Percentiles rank a stretch among this genome's conserved stretches.
These are phyloP conservation scores for Pachypanchax playfairii DNA, from an alignment of 2,113 vertebrate species.

Conservation along the genomic window DNA sequence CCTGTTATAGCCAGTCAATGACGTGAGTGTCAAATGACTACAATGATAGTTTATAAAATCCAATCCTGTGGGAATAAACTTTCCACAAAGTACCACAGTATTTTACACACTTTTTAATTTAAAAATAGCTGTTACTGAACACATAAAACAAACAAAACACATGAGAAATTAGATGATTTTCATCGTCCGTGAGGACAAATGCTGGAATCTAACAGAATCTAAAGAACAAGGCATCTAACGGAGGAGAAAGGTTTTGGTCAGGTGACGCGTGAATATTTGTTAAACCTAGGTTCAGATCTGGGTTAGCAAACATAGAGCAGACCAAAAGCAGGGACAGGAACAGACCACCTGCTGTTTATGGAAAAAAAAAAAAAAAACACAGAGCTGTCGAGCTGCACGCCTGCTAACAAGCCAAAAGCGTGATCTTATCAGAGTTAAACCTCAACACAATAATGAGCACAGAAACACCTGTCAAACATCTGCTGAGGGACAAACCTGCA, in stretches of 20 bases:
- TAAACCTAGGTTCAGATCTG: constrained; percentile 41
- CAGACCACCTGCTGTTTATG: constrained; percentile 74
- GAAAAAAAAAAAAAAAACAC: constrained; percentile 54
- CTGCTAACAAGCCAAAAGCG: constrained; percentile 18
- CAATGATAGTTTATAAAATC: constrained; percentile 45
- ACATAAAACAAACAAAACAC: constrained; percentile 40
- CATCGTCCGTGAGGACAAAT: no score
- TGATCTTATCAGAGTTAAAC: constrained; percentile 66
- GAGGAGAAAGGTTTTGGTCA: neutral
- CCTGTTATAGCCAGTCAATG: constrained; percentile 26
- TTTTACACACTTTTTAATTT: constrained; percentile 59
- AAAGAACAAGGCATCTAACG: constrained; percentile 20
- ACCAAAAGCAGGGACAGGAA: constrained; percentile 27
- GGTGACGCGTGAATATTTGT: constrained; percentile 19
- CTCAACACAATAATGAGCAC: constrained; percentile 33
- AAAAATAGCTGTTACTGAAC: no score
- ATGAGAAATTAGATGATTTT: no score
- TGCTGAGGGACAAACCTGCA: constrained; percentile 11
- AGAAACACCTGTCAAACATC: constrained; percentile 42
- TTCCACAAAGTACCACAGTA: constrained; percentile 46
- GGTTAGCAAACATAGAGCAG: constrained; percentile 48
- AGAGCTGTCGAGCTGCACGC: constrained; percentile 28
- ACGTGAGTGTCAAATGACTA: constrained; percentile 9
- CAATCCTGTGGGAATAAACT: constrained; percentile 40
- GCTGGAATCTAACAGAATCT: constrained; percentile 27